A percentile compares a stretch with the other conserved stretches of the same genome.
Evolutionary conservation across 2,888 invertebrate genomes (phyloP).

Genomic region (Salticus scenicus): DNA sequence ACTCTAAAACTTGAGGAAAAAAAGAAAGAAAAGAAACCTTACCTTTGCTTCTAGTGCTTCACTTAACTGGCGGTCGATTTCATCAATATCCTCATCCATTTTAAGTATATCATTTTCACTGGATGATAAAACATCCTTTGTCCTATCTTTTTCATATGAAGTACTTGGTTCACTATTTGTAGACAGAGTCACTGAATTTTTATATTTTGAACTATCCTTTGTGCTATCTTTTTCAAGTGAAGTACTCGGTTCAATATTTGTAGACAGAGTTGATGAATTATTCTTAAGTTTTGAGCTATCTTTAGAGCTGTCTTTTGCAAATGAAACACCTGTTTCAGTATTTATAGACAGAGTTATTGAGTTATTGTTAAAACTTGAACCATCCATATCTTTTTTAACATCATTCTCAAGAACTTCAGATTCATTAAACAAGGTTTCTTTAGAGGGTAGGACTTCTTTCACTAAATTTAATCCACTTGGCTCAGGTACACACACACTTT

Average conservation of each 20-base stretch:
- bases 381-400: too few relatives aligned
- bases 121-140: not conserved
- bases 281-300: too few relatives aligned
- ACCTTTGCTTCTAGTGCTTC: constrained; percentile 67
- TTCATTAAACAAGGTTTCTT: not conserved
- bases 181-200: too few relatives aligned
- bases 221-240: too few relatives aligned
- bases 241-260: too few relatives aligned
- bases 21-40: not conserved
- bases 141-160: too few relatives aligned
- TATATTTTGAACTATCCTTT: too few relatives aligned
- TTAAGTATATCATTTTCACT: not conserved
- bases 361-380: too few relatives aligned
- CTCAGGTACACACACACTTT: not conserved
- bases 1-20: too few relatives aligned
- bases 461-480: not conserved
- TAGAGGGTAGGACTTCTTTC: not conserved
- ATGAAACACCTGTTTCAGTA: not conserved
- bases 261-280: too few relatives aligned
- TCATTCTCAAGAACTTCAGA: not conserved
- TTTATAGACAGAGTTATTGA: not conserved
- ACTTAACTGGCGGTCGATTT: constrained; percentile 69
- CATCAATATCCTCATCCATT: constrained; percentile 62
- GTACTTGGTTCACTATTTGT: too few relatives aligned
- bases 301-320: too few relatives aligned